Percentiles rank a stretch among this genome's conserved stretches.
Evolutionary conservation across 2,888 invertebrate species (phyloP).

Genomic region (Microctonus hyperodae): DNA sequence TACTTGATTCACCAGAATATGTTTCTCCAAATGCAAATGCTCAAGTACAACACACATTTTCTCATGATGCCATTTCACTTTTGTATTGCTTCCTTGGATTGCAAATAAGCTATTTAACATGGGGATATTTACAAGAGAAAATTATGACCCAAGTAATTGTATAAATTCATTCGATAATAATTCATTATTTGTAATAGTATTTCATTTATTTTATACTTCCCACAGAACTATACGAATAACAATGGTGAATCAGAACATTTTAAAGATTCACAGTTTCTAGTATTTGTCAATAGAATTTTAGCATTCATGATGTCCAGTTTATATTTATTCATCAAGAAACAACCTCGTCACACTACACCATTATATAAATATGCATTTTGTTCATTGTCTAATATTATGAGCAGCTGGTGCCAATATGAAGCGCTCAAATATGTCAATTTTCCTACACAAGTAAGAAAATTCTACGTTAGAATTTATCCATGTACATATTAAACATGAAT

Average conservation of each 20-base stretch:
- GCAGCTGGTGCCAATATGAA: constrained; percentile 99
- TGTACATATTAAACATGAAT: not conserved
- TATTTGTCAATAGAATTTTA: constrained; percentile 91
- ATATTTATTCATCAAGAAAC: constrained; percentile 70
- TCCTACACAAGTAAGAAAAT: constrained; percentile 83
- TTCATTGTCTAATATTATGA: constrained; percentile 96
- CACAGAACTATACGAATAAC: constrained; percentile 72
- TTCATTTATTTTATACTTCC: constrained; percentile 29
- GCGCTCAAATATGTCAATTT: constrained; percentile 98
- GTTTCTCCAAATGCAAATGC: constrained; percentile 47
- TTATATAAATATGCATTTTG: constrained; percentile 95
- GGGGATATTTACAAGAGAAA: constrained; percentile 98
- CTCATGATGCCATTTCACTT: constrained; percentile 70
- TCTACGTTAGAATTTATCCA: not conserved
- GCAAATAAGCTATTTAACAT: constrained; percentile 89
- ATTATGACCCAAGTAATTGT: constrained; percentile 86
- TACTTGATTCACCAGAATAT: constrained; percentile 55
- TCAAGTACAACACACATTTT: constrained; percentile 63
- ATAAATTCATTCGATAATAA: constrained; percentile 2
- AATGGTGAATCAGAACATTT: constrained; percentile 75
- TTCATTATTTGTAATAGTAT: constrained; percentile 7
- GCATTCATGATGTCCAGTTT: constrained; percentile 78
- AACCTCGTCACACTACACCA: constrained; percentile 80
- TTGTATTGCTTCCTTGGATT: constrained; percentile 86
- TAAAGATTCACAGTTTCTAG: constrained; percentile 95